Conservation (phyloP, 2,797 vertebrate species). For the Sebastes ruberrimus region DNA sequence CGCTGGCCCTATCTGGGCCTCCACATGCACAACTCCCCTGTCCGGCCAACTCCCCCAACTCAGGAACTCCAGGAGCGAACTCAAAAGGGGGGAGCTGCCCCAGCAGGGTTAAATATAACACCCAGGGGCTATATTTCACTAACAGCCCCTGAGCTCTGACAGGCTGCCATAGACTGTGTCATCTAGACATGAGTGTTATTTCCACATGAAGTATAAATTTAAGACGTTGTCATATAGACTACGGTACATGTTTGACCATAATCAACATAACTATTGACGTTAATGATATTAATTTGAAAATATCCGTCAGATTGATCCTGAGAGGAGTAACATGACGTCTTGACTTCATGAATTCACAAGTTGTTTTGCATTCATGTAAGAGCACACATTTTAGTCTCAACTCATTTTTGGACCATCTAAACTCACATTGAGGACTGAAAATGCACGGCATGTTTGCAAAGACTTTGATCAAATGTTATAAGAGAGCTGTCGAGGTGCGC, state of each 20-base stretch:
- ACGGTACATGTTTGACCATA: neutral
- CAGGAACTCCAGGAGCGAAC: slow-evolving; percentile 60
- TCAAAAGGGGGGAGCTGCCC: slow-evolving; percentile 58
- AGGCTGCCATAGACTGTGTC: slow-evolving; percentile 23
- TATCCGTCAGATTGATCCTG: neutral
- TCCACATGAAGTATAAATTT: slow-evolving; percentile 6
- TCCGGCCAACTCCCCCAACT: slow-evolving; percentile 57
- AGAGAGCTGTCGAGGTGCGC: neutral
- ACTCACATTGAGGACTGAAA: neutral
- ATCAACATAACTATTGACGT: neutral
- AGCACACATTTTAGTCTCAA: neutral
- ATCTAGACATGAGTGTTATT: slow-evolving; percentile 30
- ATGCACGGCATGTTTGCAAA: neutral
- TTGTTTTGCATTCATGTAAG: neutral
- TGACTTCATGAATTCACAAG: neutral
- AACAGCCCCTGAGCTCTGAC: too few relatives aligned
- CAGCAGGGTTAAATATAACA: slow-evolving; percentile 77
- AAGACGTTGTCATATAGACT: neutral
- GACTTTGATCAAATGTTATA: neutral
- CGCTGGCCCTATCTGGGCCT: slow-evolving; percentile 70
- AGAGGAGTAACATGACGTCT: neutral
- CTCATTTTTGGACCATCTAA: neutral
- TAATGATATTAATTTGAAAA: neutral
- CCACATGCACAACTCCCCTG: slow-evolving; percentile 60
- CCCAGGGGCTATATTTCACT: slow-evolving; percentile 52